These are phyloP conservation scores for Oryzias curvinotus DNA, from an alignment of 2,113 vertebrate species.

Conservation along the genomic window DNA sequence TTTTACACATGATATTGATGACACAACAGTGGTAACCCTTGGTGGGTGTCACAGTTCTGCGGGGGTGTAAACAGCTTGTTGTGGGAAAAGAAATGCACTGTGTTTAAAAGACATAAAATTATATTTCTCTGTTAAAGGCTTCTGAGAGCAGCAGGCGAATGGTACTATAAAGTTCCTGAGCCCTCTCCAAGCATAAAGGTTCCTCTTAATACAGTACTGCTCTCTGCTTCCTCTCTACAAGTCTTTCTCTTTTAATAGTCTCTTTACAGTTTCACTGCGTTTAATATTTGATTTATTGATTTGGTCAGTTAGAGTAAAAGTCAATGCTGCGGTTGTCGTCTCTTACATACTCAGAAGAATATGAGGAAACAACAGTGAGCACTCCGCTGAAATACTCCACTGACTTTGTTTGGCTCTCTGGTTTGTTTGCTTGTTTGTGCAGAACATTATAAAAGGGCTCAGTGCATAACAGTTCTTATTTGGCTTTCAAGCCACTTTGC, in stretches of 20 bases:
- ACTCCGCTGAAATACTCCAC: slow-evolving; percentile 25
- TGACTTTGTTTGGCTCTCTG: slow-evolving; percentile 59
- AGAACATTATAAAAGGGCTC: slow-evolving; percentile 63
- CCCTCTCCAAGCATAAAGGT: slow-evolving; percentile 70
- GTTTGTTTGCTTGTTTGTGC: slow-evolving; percentile 65
- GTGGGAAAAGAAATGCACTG: slow-evolving; percentile 51
- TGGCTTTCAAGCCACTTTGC: slow-evolving; percentile 32
- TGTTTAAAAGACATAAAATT: slow-evolving; percentile 48
- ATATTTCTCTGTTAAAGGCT: slow-evolving; percentile 68
- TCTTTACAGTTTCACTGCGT: slow-evolving; percentile 31
- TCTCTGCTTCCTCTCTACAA: slow-evolving; percentile 47
- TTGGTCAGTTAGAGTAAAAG: slow-evolving; percentile 39
- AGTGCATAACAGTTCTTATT: slow-evolving; percentile 47
- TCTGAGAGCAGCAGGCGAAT: slow-evolving; percentile 66
- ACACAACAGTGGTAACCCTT: slow-evolving; percentile 52
- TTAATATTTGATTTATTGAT: slow-evolving; percentile 34
- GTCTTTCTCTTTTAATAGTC: slow-evolving; percentile 53
- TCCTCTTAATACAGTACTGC: slow-evolving; percentile 55
- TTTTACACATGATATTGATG: slow-evolving; percentile 49
- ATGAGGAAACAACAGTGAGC: slow-evolving; percentile 22
- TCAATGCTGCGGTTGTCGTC: slow-evolving; percentile 44
- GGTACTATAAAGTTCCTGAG: slow-evolving; percentile 76
- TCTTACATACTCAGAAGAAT: slow-evolving; percentile 57
- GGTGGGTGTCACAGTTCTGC: slow-evolving; percentile 69
- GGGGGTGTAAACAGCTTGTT: slow-evolving; percentile 73